A percentile compares a stretch with the other conserved stretches of the same genome.
Conservation (phyloP, 2,113 vertebrate species). For the Poicephalus meyeri region DNA sequence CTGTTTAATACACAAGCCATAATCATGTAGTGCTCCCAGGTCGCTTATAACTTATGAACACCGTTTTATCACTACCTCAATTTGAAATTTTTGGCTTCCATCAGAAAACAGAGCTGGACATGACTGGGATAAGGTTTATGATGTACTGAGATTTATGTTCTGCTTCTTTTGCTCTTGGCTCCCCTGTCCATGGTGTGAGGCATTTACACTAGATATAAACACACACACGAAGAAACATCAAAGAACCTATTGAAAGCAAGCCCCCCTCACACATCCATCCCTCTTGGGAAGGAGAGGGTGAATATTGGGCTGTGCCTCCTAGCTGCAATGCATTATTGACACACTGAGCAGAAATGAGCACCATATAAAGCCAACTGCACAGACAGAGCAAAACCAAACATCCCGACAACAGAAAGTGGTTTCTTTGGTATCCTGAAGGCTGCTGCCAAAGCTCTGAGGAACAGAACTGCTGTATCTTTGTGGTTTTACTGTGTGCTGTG, state of each 20-base stretch:
- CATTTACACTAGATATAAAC: neutral
- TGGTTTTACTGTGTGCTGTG: too few species aligned
- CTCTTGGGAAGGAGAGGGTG: neutral
- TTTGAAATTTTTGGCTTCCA: constrained; percentile 20
- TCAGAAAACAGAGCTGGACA: neutral
- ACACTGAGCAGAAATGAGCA: neutral
- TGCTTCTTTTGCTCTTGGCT: neutral
- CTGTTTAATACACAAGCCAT: too few species aligned
- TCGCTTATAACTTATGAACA: too few species aligned
- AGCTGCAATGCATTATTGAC: neutral
- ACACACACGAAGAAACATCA: neutral
- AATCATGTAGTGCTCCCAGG: too few species aligned
- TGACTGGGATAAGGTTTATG: neutral
- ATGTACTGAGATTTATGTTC: neutral
- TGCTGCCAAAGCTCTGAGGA: neutral
- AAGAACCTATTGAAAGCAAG: neutral
- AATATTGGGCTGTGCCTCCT: neutral
- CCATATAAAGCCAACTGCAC: neutral
- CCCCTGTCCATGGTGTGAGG: neutral
- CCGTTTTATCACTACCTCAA: too few species aligned
- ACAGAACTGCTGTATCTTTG: too few species aligned
- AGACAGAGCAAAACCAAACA: neutral
- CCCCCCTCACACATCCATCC: neutral
- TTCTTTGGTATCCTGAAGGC: neutral
- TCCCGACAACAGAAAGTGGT: neutral